Percentiles rank a stretch among this genome's conserved stretches.
Conservation (phyloP, 1,140 invertebrate species). For the Bilobella aurantiaca region DNA sequence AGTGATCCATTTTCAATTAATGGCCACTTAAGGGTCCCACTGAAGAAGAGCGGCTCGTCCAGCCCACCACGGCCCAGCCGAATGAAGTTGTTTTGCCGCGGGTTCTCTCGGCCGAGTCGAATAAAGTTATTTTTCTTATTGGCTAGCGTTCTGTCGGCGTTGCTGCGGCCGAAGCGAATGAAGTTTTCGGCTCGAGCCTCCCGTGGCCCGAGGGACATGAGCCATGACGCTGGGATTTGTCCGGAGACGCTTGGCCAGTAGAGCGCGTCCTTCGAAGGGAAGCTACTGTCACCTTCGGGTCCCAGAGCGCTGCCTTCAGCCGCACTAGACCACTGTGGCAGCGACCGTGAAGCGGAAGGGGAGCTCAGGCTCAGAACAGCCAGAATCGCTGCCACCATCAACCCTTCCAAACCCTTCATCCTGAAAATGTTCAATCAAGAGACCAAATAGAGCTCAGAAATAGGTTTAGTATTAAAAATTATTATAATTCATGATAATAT, state of each 20-base stretch:
- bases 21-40: not conserved
- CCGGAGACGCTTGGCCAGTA: not conserved
- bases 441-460: not conserved
- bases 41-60: not conserved
- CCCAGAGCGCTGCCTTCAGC: not conserved
- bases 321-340: not conserved
- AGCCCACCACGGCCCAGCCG: conserved; percentile 28
- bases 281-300: conserved; percentile 47
- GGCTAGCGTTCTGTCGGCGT: not conserved
- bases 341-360: not conserved
- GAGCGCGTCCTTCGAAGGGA: conserved; percentile 36
- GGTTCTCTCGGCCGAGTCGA: conserved; percentile 35
- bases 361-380: not conserved
- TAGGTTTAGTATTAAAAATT: too few relatives aligned
- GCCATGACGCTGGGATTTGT: not conserved
- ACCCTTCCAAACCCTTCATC: not conserved
- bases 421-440: too few relatives aligned
- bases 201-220: conserved; percentile 8
- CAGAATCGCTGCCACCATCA: not conserved
- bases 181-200: conserved; percentile 36
- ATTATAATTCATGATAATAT: not conserved
- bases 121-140: conserved; percentile 36
- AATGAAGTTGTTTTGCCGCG: conserved; percentile 33
- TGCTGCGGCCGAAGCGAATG: conserved; percentile 37
- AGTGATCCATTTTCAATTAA: not conserved